Evolutionary conservation across 2,113 vertebrate species (phyloP).

Genomic region (Pedionomus torquatus): DNA sequence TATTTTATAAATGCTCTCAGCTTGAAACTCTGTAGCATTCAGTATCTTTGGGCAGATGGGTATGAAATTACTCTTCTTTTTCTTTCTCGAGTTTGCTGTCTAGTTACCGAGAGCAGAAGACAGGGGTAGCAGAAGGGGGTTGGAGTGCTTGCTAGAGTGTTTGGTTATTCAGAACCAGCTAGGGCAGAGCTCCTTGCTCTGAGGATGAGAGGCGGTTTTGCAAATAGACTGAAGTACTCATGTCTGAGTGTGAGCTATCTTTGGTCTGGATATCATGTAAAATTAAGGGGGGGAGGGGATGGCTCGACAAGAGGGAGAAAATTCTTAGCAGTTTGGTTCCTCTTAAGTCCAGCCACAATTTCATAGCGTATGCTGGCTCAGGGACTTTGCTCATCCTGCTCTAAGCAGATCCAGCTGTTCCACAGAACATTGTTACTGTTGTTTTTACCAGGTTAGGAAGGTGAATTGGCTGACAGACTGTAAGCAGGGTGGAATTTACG

Average conservation of each 20-base stretch:
- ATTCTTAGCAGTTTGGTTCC: background rate
- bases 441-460: background rate
- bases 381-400: background rate
- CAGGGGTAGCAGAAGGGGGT: background rate
- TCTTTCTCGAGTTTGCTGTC: background rate
- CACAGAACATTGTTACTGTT: background rate
- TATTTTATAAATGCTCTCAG: background rate
- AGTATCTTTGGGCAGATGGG: background rate
- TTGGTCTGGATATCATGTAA: background rate
- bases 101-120: background rate
- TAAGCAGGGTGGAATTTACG: background rate
- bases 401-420: background rate
- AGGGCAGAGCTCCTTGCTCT: background rate
- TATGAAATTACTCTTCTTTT: background rate
- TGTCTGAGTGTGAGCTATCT: background rate
- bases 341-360: background rate
- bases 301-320: background rate
- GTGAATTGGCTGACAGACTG: background rate
- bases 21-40: background rate
- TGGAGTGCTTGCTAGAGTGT: background rate
- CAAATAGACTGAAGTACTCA: background rate
- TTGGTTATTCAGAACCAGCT: background rate
- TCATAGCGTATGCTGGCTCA: fast-evolving
- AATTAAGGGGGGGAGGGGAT: background rate
- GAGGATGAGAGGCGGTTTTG: background rate